Evolutionary conservation across 2,113 vertebrate species (phyloP).

Genomic region (Abramis brama): DNA sequence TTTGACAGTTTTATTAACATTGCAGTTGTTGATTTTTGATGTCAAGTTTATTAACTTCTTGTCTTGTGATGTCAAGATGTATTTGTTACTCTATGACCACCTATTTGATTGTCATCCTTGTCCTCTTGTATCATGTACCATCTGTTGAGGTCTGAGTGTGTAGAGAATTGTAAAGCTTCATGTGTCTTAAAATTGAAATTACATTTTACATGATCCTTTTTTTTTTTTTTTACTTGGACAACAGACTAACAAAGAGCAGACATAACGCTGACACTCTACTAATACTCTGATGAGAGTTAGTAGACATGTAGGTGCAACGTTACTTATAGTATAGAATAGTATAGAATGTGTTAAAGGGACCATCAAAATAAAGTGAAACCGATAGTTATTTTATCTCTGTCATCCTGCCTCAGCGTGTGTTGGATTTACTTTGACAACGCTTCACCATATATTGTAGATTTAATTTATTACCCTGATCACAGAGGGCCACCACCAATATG

Average conservation of each 20-base stretch:
- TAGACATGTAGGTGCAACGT: no score
- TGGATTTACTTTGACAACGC: constrained; percentile 44
- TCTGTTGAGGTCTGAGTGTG: neutral
- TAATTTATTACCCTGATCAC: constrained; percentile 59
- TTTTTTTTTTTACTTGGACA: neutral
- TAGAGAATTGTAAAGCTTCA: neutral
- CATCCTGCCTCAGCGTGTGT: constrained; percentile 39
- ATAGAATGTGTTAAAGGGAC: no score
- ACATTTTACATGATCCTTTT: no score
- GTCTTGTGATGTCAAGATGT: neutral
- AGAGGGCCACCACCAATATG: constrained; percentile 54
- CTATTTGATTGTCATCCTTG: neutral
- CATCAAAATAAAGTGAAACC: no score
- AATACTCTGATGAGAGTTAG: no score
- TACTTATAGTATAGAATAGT: no score
- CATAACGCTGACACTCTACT: no score
- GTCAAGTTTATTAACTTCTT: neutral
- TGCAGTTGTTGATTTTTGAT: neutral
- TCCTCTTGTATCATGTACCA: neutral
- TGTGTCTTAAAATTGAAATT: neutral
- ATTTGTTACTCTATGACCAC: neutral
- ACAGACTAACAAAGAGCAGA: neutral
- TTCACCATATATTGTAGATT: constrained; percentile 54
- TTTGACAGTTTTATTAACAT: neutral
- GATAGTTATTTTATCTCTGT: constrained; percentile 52